phyloP scores from a whole-genome alignment of 2,113 vertebrate genomes.

The Cairina moschata region DNA sequence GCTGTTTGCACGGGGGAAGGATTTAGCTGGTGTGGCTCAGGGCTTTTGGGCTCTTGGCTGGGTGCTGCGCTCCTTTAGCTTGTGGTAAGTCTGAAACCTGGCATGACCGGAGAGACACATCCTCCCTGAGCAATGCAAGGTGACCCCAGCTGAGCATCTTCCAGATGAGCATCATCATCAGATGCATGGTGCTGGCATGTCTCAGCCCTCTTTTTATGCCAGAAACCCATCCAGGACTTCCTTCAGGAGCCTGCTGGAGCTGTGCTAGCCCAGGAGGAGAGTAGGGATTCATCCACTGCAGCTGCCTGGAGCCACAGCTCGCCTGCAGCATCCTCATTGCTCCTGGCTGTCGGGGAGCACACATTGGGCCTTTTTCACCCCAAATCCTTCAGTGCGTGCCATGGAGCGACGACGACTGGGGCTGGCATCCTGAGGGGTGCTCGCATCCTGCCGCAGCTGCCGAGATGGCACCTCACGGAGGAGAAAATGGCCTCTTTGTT shows the following conservation, averaged over 20 bases:
- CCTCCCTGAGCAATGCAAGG: background rate
- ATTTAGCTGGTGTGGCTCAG: background rate
- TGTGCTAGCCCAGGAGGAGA: background rate
- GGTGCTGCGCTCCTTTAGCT: background rate
- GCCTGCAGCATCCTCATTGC: background rate
- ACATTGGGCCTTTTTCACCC: background rate
- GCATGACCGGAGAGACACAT: background rate
- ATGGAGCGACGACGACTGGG: too few relatives aligned
- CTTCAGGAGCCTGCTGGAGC: background rate
- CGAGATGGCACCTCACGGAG: background rate
- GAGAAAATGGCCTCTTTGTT: background rate
- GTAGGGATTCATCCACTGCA: background rate
- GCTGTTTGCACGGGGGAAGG: background rate
- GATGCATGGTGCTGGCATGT: accelerated
- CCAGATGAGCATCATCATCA: accelerated
- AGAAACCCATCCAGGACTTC: background rate
- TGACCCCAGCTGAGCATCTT: background rate
- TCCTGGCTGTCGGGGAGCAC: background rate
- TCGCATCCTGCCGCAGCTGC: background rate
- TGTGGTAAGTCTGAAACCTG: background rate
- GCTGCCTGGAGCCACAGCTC: background rate
- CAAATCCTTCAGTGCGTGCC: background rate
- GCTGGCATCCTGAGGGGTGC: background rate
- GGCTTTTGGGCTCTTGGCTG: background rate
- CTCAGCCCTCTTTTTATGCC: background rate